Base-by-base conservation (phyloP, 2,888 invertebrate species). In the Cabera pusaria region DNA sequence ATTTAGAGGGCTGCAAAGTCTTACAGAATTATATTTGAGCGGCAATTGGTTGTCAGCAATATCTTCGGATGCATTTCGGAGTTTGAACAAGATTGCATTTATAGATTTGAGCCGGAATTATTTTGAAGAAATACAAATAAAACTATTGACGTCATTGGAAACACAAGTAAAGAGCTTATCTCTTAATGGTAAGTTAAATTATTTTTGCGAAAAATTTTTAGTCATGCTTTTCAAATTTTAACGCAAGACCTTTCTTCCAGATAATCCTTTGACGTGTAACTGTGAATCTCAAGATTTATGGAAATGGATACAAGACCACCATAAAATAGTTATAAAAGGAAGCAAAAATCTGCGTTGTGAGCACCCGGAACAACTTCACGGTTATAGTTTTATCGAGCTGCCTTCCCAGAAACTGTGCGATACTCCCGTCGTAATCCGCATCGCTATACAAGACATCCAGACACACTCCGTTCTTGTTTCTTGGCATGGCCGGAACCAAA, bases 251-350 rank as follows among this genome's bases (percentile, higher is more conserved):
- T 39, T 32, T 24, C 21, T 75, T 73, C 26, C 91, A 96, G 97
- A 95, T 70, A 97, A 97, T 82, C 97, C 97, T 23, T 88, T 97
- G 58, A 93, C 94, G 49, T 98, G 97, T 80, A 95, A 93, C 67
- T 98, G 97, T 76, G 96, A 97, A 72, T 93, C 96, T 42, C 95
- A 96, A 81, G 95, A 96, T 72, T 91, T 97, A 26, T 97, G 97
- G 96, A 95, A 94, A 83, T 98, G 97, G 97, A 90, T 97, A 71
- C 91, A 95, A 66, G 95, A 96, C 74, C 96, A 98, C 86, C 92
- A 93, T 65, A 96, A 96, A 84, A 90, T 94, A 39, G 87, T 94
- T 12, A 67, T 85, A 41, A 90, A 91, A 52, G 90, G 90, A 57
- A 91, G 91, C 61, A 76, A 85, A 43, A 88, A 91, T 47, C 90